Percentiles rank a stretch among this genome's conserved stretches.
Conservation (phyloP, 1,140 invertebrate species). For the Aphelenchoides avenae region DNA sequence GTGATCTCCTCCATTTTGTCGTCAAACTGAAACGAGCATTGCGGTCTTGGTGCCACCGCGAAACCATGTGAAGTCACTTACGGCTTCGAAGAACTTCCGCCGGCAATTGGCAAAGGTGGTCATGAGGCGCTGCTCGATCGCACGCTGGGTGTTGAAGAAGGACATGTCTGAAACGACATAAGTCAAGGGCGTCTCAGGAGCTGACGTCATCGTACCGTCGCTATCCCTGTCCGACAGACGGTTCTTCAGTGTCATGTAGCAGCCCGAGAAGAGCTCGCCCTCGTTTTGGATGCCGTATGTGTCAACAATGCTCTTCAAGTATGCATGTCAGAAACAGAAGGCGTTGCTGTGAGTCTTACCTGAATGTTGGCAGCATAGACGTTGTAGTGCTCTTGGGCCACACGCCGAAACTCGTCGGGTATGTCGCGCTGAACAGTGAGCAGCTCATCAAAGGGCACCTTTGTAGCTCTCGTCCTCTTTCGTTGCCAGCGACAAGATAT, state of each 20-base stretch:
- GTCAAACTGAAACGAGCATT: too few relatives aligned
- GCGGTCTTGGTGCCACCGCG: too few relatives aligned
- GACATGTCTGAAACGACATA: constrained; percentile 18
- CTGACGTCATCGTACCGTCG: constrained; percentile 28
- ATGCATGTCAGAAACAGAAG: not conserved
- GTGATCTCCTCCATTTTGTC: constrained; percentile 12
- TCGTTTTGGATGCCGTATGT: constrained; percentile 47
- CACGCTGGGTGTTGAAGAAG: constrained; percentile 33
- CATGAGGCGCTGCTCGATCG: constrained; percentile 32
- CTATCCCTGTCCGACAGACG: constrained; percentile 26
- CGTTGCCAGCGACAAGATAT: constrained; percentile 16
- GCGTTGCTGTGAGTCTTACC: too few relatives aligned
- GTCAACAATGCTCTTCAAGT: constrained; percentile 43
- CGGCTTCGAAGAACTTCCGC: constrained; percentile 22
- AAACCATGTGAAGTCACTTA: too few relatives aligned
- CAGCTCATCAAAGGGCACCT: constrained; percentile 9
- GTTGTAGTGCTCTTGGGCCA: constrained; percentile 15
- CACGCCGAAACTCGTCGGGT: constrained; percentile 2
- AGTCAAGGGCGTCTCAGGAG: not conserved
- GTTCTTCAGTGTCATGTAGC: constrained; percentile 28
- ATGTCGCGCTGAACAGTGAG: constrained; percentile 2
- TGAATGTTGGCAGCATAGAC: constrained; percentile 14
- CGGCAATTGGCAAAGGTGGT: constrained; percentile 16
- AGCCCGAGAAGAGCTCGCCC: constrained; percentile 41
- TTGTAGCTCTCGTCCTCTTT: constrained; percentile 8